Conservation (phyloP, 1,140 invertebrate genomes). For the Periplaneta americana region DNA sequence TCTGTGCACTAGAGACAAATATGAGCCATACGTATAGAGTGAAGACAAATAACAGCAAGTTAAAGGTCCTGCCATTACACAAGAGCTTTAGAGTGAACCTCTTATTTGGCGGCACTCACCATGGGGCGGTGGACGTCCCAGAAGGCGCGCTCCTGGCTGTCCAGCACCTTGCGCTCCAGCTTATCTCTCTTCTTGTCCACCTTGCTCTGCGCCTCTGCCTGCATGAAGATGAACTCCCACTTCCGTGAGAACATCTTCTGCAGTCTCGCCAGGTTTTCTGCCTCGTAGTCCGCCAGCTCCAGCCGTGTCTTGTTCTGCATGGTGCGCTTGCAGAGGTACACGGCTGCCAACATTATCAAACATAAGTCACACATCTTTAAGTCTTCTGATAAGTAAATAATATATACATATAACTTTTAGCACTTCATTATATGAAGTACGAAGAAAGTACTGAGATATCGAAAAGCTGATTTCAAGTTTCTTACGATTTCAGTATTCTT, state of each 20-base stretch:
- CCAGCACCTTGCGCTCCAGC: conserved; percentile 94
- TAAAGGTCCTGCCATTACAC: too few species aligned
- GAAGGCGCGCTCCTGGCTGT: conserved; percentile 98
- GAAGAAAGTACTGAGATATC: too few species aligned
- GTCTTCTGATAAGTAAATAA: too few species aligned
- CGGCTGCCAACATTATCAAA: conserved; percentile 60
- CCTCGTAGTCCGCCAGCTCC: conserved; percentile 97
- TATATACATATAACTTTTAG: too few species aligned
- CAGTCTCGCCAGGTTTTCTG: conserved; percentile 92
- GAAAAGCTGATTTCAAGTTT: too few species aligned
- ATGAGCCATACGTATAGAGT: too few species aligned
- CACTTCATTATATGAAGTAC: too few species aligned
- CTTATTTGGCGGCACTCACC: too few species aligned
- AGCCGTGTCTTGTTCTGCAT: conserved; percentile 99
- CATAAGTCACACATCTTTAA: conserved; percentile 2
- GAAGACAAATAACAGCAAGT: too few species aligned
- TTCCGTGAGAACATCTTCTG: conserved; percentile 99
- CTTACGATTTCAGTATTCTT: too few species aligned
- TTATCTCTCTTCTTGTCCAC: conserved; percentile 99
- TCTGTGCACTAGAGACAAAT: too few species aligned
- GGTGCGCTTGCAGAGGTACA: conserved; percentile 98
- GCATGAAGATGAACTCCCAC: conserved; percentile 99
- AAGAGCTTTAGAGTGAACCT: too few species aligned
- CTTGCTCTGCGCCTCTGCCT: conserved; percentile 80
- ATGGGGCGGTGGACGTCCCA: conserved; percentile 99